These are phyloP conservation scores for Melinaea menophilus DNA, from an alignment of 2,888 invertebrate species.

Conservation along the genomic window DNA sequence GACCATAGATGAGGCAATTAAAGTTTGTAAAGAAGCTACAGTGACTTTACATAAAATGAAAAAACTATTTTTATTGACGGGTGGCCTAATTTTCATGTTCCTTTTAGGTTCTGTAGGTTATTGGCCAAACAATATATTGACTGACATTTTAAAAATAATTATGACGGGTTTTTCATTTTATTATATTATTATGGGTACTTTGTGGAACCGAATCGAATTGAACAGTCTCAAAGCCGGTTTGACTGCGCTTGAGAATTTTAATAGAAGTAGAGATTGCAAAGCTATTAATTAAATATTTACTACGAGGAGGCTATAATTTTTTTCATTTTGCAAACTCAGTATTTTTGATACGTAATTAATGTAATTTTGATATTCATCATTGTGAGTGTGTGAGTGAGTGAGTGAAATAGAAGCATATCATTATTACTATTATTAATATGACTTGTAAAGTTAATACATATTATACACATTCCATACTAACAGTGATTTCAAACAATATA, in stretches of 20 bases:
- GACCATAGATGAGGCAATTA: slow-evolving; percentile 77
- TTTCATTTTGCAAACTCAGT: background rate
- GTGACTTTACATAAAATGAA: slow-evolving; percentile 68
- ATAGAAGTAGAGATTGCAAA: slow-evolving; percentile 40
- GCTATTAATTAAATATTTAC: slow-evolving; percentile 12
- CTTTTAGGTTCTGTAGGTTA: slow-evolving; percentile 72
- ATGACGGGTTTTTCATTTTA: slow-evolving; percentile 82
- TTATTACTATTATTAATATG: too few species aligned
- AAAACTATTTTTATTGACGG: slow-evolving; percentile 72
- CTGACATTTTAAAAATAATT: slow-evolving; percentile 78
- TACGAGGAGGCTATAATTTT: too few species aligned
- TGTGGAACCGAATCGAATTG: slow-evolving; percentile 90
- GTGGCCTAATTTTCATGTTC: slow-evolving; percentile 71
- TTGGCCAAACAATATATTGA: slow-evolving; percentile 70
- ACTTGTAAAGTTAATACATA: background rate
- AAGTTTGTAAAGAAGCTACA: slow-evolving; percentile 78
- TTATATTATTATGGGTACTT: slow-evolving; percentile 85
- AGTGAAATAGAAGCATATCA: too few species aligned
- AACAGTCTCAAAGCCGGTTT: slow-evolving; percentile 88
- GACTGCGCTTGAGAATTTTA: slow-evolving; percentile 81
- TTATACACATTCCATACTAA: slow-evolving; percentile 11
- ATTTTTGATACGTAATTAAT: background rate
- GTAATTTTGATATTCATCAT: too few species aligned
- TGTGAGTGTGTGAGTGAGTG: too few species aligned
- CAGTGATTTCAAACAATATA: too few species aligned